Conservation (phyloP, 2,888 invertebrate genomes). For the Catocala sponsa region DNA sequence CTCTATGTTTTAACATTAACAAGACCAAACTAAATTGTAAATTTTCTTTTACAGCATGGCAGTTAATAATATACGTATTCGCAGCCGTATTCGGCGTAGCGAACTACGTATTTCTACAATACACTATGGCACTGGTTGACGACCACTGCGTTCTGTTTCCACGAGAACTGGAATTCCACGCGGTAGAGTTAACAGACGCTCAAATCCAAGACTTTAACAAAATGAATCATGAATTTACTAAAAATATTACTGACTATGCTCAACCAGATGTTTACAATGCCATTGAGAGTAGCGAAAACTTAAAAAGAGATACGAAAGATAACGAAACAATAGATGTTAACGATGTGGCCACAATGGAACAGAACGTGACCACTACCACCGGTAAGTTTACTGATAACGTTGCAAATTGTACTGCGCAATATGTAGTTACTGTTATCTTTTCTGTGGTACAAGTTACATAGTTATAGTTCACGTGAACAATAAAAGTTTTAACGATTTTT, state of each 20-base stretch:
- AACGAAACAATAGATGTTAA: conserved; percentile 38
- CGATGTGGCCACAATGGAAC: conserved; percentile 40
- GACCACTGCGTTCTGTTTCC: conserved; percentile 75
- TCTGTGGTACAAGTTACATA: neutral
- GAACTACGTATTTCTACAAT: conserved; percentile 77
- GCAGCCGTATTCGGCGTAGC: conserved; percentile 75
- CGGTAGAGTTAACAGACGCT: conserved; percentile 55
- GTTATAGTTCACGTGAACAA: conserved; percentile 2
- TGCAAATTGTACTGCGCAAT: neutral
- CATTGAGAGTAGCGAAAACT: conserved; percentile 40
- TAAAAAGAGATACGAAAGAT: conserved; percentile 54
- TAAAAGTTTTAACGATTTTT: conserved; percentile 13
- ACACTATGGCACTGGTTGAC: conserved; percentile 71
- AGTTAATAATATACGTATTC: conserved; percentile 69
- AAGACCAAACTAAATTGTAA: no score
- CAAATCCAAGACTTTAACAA: conserved; percentile 34
- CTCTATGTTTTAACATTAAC: no score
- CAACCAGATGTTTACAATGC: conserved; percentile 49
- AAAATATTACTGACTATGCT: conserved; percentile 52
- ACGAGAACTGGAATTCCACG: conserved; percentile 67
- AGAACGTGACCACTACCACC: conserved; percentile 52
- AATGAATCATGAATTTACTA: conserved; percentile 24
- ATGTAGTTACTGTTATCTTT: no score
- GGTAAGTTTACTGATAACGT: conserved; percentile 52
- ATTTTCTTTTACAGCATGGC: conserved; percentile 72